Base-by-base conservation (phyloP, 2,797 vertebrate genomes). In the Oreochromis mossambicus region DNA sequence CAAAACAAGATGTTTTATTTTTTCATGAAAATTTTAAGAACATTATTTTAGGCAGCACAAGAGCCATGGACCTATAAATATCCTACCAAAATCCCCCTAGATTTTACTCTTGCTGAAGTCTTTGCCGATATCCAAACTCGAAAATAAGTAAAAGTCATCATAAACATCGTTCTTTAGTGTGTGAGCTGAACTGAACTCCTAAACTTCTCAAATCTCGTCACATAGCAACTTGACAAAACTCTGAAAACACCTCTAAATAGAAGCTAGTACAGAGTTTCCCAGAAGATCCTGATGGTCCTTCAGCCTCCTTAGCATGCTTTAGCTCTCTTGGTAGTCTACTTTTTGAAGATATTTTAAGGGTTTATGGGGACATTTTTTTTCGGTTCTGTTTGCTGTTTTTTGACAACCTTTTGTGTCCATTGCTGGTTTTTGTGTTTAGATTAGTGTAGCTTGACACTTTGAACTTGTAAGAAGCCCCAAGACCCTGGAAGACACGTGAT, bases 51-150 rank as follows among this genome's bases (percentile, higher is more conserved):
- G 56, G 29, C 29, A 34, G 29, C 29, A 34, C 34, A 61, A 2
- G 29, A 34, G 56, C 17, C 32, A 61, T 2, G 29, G 29, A 61
- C 29, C 36, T 1, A 43, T 41, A 68, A 15, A 24, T 9, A 43
- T 43, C 38, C 63, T 43, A 26, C 21, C 0, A 4, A 43, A 43
- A 14, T n/a, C 1, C 2, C 12, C 2, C 12, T 41, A 2, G 21
- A 43, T 10, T 43, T 26, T 46, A 68, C n/a, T 21, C 41, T 70
- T 70, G 21, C 21, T 46, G 8, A 43, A 46, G 21, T 70, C 13
- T 21, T 43, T 70, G 66, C n/a, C 7, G 21, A 70, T 24, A 70
- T 15, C 8, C 21, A 43, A 70, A 26, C 21, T 7, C 9, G 0
- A 24, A 26, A 43, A 8, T 41, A 70, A 26, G 41, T 43, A 12